Conservation (phyloP, 2,113 vertebrate genomes). For the Periophthalmodon schlosseri region DNA sequence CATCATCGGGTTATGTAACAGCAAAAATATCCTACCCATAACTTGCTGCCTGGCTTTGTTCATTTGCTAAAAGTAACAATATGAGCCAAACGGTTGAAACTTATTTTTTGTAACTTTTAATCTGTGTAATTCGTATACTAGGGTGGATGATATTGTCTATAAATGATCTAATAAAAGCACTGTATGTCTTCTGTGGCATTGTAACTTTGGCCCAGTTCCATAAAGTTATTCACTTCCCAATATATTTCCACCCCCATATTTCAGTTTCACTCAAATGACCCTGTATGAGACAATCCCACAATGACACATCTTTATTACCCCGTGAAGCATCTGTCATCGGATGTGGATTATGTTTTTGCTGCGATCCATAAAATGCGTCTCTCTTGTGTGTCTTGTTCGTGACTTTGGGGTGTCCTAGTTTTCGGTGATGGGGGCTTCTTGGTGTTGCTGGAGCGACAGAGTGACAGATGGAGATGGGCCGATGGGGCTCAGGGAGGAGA, state of each 20-base stretch:
- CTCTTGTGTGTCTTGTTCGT: conserved; percentile 16
- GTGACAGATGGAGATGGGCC: conserved; percentile 72
- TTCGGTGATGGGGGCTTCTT: conserved; percentile 46
- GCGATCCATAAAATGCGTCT: conserved; percentile 25
- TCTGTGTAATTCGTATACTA: too few relatives aligned
- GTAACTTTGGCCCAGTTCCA: neutral
- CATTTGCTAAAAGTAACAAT: too few relatives aligned
- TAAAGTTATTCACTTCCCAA: neutral
- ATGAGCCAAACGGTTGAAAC: too few relatives aligned
- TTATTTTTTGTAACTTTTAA: too few relatives aligned
- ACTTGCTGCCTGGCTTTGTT: too few relatives aligned
- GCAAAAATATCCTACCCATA: too few relatives aligned
- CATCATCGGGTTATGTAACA: too few relatives aligned
- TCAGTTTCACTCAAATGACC: conserved; percentile 1
- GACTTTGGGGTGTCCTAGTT: conserved; percentile 68
- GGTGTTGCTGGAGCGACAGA: conserved; percentile 63
- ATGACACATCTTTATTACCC: conserved; percentile 30
- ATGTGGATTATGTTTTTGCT: conserved; percentile 42
- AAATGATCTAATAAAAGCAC: too few relatives aligned
- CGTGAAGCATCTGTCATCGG: conserved; percentile 46
- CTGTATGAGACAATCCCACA: neutral
- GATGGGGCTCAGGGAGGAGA: conserved; percentile 61
- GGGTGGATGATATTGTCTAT: too few relatives aligned
- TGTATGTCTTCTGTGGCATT: too few relatives aligned
- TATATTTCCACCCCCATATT: neutral